phyloP scores from a whole-genome alignment of 30 jellyfish, hydroid and myxozoan genomes.

The Phacellophora camtschatica region DNA sequence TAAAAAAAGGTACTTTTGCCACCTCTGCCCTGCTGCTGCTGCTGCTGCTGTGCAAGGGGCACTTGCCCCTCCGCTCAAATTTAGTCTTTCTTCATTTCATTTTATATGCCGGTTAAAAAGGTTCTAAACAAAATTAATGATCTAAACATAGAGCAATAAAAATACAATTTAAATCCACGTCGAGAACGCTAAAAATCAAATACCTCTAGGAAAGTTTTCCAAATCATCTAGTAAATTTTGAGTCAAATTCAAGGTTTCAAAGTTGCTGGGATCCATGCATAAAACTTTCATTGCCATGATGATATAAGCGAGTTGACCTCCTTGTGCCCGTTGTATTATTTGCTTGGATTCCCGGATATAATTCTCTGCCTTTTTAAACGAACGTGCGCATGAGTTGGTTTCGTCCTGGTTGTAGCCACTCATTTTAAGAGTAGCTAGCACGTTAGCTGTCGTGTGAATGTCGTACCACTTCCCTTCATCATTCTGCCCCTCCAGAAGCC shows the following conservation, averaged over 20 bases:
- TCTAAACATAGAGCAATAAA: too few relatives aligned
- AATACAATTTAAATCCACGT: too few relatives aligned
- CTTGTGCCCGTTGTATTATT: not conserved
- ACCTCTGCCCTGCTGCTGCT: too few relatives aligned
- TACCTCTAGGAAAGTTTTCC: conserved; percentile 43
- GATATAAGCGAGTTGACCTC: conserved; percentile 36
- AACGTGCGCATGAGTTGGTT: not conserved
- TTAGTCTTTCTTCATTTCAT: not conserved
- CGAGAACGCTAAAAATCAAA: too few relatives aligned
- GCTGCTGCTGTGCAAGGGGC: too few relatives aligned
- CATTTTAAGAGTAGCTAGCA: conserved; percentile 12
- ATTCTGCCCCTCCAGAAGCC: conserved; percentile 26
- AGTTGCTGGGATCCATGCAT: conserved; percentile 27
- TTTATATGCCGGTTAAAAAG: not conserved
- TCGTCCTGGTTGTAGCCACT: conserved; percentile 16
- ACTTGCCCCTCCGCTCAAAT: too few relatives aligned
- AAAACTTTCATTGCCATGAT: conserved; percentile 45
- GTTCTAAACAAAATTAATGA: too few relatives aligned
- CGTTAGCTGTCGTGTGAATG: conserved; percentile 33
- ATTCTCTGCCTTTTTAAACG: conserved; percentile 18
- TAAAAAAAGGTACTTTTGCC: too few relatives aligned
- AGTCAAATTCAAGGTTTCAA: conserved; percentile 9
- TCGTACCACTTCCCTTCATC: conserved; percentile 40
- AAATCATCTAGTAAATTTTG: conserved; percentile 8
- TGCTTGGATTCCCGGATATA: not conserved